Evolutionary conservation across 2,113 vertebrate genomes (phyloP).

Genomic region (Microtus montanus): DNA sequence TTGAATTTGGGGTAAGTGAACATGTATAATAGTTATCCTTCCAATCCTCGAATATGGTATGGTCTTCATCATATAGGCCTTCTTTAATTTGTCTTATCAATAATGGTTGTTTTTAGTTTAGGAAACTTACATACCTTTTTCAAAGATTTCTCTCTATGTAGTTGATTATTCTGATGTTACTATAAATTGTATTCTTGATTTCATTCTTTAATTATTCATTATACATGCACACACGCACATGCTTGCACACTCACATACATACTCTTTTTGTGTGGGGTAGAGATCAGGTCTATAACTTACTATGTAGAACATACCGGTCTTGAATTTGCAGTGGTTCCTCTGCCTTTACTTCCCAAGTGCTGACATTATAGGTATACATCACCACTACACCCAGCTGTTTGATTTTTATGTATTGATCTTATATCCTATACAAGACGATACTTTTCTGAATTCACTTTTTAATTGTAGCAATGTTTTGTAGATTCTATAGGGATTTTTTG

Average conservation of each 20-base stretch:
- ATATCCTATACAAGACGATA: background rate
- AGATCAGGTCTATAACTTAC: background rate
- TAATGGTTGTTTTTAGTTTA: constrained; percentile 29
- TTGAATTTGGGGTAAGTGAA: background rate
- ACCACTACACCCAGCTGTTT: background rate
- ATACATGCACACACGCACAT: background rate
- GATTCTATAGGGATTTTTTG: constrained; percentile 34
- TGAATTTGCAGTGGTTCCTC: background rate
- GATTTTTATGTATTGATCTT: constrained; percentile 43
- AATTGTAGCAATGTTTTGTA: constrained; percentile 41
- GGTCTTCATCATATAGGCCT: constrained; percentile 3
- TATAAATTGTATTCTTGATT: constrained; percentile 41
- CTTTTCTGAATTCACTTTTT: constrained; percentile 51
- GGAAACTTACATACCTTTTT: background rate
- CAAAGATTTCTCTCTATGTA: constrained; percentile 1
- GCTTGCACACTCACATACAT: background rate
- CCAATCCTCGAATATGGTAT: background rate
- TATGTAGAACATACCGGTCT: background rate
- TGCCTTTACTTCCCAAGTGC: background rate
- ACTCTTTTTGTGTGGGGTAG: no score
- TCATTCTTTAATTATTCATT: background rate
- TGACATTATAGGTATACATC: background rate
- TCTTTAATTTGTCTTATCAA: constrained; percentile 39
- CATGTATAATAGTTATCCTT: constrained; percentile 16
- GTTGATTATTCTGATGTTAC: constrained; percentile 43